These are phyloP conservation scores for Aegithalos caudatus DNA, from an alignment of 2,113 vertebrate genomes.

Conservation along the genomic window DNA sequence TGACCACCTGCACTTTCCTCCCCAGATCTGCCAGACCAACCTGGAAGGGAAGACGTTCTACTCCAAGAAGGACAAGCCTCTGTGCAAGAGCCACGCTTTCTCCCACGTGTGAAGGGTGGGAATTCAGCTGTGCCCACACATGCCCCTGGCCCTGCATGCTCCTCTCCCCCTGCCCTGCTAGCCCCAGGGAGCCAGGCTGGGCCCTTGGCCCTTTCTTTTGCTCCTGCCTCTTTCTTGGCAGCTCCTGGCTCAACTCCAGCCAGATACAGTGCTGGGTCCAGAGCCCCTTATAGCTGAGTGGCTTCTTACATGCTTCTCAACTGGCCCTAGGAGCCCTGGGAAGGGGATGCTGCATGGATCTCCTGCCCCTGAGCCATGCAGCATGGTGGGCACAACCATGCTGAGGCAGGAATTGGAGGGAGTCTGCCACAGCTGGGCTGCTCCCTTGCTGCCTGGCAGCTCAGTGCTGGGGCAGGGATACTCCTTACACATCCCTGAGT, in stretches of 20 bases:
- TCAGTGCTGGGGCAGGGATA: not conserved
- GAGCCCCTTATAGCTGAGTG: not conserved
- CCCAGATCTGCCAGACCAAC: constrained; percentile 96
- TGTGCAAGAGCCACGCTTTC: constrained; percentile 98
- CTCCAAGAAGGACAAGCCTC: constrained; percentile 98
- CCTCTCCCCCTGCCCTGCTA: not conserved
- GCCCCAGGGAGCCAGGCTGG: not conserved
- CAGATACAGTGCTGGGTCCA: not conserved
- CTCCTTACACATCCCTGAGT: not conserved
- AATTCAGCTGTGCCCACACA: not conserved
- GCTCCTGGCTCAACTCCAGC: not conserved
- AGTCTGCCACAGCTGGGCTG: not conserved
- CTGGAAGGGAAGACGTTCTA: constrained; percentile 99
- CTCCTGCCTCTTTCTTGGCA: not conserved
- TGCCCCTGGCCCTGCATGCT: constrained; percentile 8
- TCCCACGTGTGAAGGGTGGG: constrained; percentile 83
- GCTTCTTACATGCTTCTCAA: not conserved
- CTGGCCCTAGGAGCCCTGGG: not conserved
- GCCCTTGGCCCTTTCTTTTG: not conserved
- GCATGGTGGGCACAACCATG: fast-evolving
- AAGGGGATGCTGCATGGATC: not conserved
- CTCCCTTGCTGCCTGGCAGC: not conserved
- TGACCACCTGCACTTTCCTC: not conserved
- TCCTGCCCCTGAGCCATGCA: not conserved
- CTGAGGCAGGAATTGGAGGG: not conserved